Evolutionary conservation across 2,888 invertebrate species (phyloP), one percentile per base, ranked within the genome.

Genomic region (Eupsilia transversa): DNA sequence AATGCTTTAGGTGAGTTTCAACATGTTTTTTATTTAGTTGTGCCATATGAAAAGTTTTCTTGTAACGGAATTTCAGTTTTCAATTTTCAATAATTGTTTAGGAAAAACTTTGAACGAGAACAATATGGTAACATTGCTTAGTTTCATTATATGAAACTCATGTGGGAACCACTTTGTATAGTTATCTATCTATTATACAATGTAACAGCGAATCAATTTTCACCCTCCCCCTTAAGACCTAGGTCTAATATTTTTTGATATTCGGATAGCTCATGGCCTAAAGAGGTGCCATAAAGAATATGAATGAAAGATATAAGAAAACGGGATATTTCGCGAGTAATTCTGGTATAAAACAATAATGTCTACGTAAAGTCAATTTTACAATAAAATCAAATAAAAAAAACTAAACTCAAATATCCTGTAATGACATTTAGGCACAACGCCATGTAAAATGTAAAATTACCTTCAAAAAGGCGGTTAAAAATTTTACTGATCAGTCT

Each of bases 1-100:
- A 38, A 69, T 69, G 68, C 41, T 38, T 64, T 76, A 77, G 82
- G 82, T 82, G 41, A 82, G 82, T 82, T 72, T 59, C 1, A 12
- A n/a, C 3, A n/a, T 52, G 0, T 17, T 56, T 0, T 46, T 35
- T 56, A 30, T 33, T 33, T 17, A 35, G 10, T 38, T 64, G 20
- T 0, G 27, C 1, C 0, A 7, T 23, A 20, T 0, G 17, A 66
- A 52, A 54, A n/a, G 17, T 66, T 61, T 54, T 46, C 4, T 3
- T 43, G 2, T 10, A 9, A 12, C 6, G 3, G 2, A 57, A 33
- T 49, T 65, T 41, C 17, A 59, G 9, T 41, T n/a, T n/a, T n/a
- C n/a, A n/a, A n/a, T n/a, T n/a, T n/a, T n/a, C n/a, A n/a, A n/a
- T 60, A 5, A 30, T 52, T 27, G 4, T 17, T 60, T 27, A 5